phyloP scores from a whole-genome alignment of 1,140 invertebrate genomes.

The Coenobita brevimanus region DNA sequence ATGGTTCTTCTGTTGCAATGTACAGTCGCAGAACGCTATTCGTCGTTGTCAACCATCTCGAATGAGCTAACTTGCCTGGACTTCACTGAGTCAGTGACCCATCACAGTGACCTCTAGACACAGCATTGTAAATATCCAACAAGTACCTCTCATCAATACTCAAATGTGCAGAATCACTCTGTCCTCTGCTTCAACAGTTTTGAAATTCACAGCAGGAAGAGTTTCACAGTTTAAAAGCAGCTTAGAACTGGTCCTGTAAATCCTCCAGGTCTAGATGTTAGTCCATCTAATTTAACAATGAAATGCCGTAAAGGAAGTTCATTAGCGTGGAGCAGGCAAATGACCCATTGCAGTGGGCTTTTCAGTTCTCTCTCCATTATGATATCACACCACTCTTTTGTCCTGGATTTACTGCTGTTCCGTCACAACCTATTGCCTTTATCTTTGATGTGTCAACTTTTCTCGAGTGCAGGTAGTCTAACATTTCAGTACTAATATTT shows the following conservation, averaged over 20 bases:
- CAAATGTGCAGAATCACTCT: conserved; percentile 22
- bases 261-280: neutral
- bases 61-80: conserved; percentile 37
- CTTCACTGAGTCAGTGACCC: conserved; percentile 33
- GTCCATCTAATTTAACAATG: neutral
- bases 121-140: conserved; percentile 38
- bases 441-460: conserved; percentile 19
- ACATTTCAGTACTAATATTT: conserved; percentile 25
- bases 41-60: conserved; percentile 23
- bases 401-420: conserved; percentile 30
- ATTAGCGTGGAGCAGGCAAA: neutral
- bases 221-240: conserved; percentile 28
- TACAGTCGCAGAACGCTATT: conserved; percentile 25
- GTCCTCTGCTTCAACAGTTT: conserved; percentile 39
- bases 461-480: conserved; percentile 9
- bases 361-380: neutral
- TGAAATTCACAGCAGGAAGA: conserved; percentile 25
- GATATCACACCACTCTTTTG: neutral
- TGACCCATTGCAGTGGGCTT: neutral
- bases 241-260: conserved; percentile 34
- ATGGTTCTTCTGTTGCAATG: conserved; percentile 20
- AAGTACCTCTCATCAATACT: conserved; percentile 31
- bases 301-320: conserved; percentile 9
- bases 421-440: conserved; percentile 32
- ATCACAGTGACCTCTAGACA: conserved; percentile 36